Evolutionary conservation across 2,113 vertebrate species (phyloP).

Genomic region (Urocynchramus pylzowi): DNA sequence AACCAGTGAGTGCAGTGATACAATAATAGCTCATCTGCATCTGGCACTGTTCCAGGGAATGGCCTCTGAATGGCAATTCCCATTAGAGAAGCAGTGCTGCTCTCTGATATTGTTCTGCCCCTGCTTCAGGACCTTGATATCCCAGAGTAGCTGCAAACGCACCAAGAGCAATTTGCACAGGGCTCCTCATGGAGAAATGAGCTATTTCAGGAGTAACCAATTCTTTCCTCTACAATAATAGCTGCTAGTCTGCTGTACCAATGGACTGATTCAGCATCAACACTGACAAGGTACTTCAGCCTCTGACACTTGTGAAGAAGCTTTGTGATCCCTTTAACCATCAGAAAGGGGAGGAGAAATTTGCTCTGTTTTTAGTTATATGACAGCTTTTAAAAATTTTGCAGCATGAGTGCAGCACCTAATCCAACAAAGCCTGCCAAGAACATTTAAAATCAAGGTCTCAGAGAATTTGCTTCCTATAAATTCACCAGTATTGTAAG

Average conservation of each 20-base stretch:
- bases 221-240: background rate
- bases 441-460: background rate
- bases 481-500: background rate
- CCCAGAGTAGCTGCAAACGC: background rate
- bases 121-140: background rate
- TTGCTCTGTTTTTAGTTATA: background rate
- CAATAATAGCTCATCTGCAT: background rate
- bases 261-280: background rate
- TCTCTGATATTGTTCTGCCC: background rate
- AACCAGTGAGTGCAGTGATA: background rate
- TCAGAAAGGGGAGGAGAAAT: background rate
- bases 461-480: background rate
- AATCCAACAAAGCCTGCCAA: constrained; percentile 25
- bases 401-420: background rate
- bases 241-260: background rate
- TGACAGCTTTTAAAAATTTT: constrained; percentile 19
- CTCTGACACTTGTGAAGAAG: background rate
- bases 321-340: background rate
- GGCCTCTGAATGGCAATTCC: background rate
- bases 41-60: background rate
- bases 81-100: background rate
- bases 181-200: background rate
- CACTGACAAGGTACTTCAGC: background rate
- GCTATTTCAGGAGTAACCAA: background rate
- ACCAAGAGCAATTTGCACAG: background rate